These are phyloP conservation scores for Palythoa grandis DNA, from an alignment of 92 coral and sea anemone species.

Conservation along the genomic window DNA sequence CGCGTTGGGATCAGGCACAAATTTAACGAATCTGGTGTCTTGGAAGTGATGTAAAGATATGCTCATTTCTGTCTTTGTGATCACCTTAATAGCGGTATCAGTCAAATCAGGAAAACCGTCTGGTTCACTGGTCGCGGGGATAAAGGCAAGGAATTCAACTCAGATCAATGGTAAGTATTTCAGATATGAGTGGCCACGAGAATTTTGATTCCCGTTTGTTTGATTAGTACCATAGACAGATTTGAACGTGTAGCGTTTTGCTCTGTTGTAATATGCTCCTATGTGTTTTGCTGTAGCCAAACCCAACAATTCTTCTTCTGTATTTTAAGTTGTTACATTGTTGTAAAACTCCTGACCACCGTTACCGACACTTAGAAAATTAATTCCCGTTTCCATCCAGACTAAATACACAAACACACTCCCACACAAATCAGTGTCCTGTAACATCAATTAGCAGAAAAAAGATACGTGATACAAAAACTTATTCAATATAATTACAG, in stretches of 20 bases:
- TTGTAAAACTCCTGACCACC: background rate
- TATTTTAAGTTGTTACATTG: background rate
- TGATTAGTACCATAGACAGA: background rate
- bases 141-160: constrained; percentile 9
- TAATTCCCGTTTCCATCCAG: constrained; percentile 25
- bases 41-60: constrained; percentile 38
- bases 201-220: background rate
- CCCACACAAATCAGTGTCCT: background rate
- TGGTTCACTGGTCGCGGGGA: background rate
- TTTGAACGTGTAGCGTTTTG: background rate
- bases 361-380: background rate
- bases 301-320: background rate
- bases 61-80: constrained; percentile 28
- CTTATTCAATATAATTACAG: background rate
- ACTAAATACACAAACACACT: constrained; percentile 18
- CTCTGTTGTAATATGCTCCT: background rate
- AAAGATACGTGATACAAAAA: background rate
- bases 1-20: constrained; percentile 15
- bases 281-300: background rate
- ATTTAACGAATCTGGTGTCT: constrained; percentile 5
- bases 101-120: background rate
- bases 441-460: background rate
- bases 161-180: constrained; percentile 6
- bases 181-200: background rate
- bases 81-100: constrained; percentile 2